Conservation (phyloP, 2,113 vertebrate genomes). For the Megaceryle maxima region DNA sequence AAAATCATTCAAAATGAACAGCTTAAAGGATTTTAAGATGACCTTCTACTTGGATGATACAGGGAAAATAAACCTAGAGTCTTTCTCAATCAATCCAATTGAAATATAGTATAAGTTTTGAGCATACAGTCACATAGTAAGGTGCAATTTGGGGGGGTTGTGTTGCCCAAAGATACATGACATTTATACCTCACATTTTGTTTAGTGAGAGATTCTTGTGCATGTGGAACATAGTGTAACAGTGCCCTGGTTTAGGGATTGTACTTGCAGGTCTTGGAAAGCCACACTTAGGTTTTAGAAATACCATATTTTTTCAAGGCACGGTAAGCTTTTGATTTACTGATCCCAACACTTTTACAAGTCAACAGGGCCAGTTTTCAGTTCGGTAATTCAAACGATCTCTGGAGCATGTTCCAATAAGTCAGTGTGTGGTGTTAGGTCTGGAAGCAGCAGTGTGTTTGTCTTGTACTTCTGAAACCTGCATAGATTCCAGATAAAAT, state of each 20-base stretch:
- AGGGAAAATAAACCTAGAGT: not conserved
- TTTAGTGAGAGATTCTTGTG: not conserved
- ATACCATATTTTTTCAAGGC: not conserved
- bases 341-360: not conserved
- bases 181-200: not conserved
- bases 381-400: rapidly evolving
- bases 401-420: not conserved
- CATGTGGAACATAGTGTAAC: not conserved
- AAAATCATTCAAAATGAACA: constrained; percentile 55
- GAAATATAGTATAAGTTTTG: not conserved
- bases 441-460: not conserved
- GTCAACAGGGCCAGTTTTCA: not conserved
- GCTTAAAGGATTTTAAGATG: constrained; percentile 33
- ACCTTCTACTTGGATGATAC: not conserved
- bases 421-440: not conserved
- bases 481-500: not conserved
- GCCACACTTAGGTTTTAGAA: not conserved
- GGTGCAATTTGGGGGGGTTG: not conserved
- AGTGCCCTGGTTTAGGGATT: not conserved
- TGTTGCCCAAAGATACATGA: rapidly evolving
- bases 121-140: too few species aligned
- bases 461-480: not conserved
- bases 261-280: not conserved
- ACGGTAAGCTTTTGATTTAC: not conserved
- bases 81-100: not conserved